Evolutionary conservation across 1,140 invertebrate species (phyloP), one percentile per base, ranked within the genome.

Genomic region (Dreissena rostriformis): DNA sequence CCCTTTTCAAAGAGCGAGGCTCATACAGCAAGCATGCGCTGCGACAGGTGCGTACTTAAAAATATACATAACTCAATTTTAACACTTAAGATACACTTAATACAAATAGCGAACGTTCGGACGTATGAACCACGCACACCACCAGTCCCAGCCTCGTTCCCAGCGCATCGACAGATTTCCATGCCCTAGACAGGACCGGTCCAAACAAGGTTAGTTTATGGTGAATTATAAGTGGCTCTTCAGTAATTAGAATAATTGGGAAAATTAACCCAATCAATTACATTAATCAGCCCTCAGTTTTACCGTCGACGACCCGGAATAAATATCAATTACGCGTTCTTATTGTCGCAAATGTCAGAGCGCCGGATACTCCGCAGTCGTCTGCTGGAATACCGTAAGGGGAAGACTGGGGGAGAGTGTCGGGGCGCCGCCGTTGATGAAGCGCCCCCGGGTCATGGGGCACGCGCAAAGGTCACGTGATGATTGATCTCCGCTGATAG

Each of bases 241-340:
- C 57, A 61, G 39, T 61, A 61, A 61, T 61, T 61, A 24, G 57
- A 24, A 61, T n/a, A n/a, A 61, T 61, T 61, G 22, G 57, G 57
- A 11, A 61, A 2, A 68, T 68, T 68, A 68, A 17, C 22, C 67
- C 24, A 68, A 68, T 68, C 67, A 68, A 28, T 39, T 68, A 24
- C 15, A 68, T 68, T 68, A 68, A 68, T 17, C 67, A 68, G 67
- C 15, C 39, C 26, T 39, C 22, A 28, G 19, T 17, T 68, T 68
- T 68, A 68, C 26, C 4, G 67, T 4, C 5, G 15, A 26, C 15
- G 29, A 17, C 67, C 67, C 26, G 22, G 67, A 19, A 68, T 68
- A 68, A 68, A 68, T 68, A 68, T 68, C 67, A 68, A 68, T 68
- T 68, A 68, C 67, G 19, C 19, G 26, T 61, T 61, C 57, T 61